Percentiles rank a stretch among this genome's conserved stretches.
phyloP scores from a whole-genome alignment of 2,888 invertebrate species.

The Agriopis marginaria region DNA sequence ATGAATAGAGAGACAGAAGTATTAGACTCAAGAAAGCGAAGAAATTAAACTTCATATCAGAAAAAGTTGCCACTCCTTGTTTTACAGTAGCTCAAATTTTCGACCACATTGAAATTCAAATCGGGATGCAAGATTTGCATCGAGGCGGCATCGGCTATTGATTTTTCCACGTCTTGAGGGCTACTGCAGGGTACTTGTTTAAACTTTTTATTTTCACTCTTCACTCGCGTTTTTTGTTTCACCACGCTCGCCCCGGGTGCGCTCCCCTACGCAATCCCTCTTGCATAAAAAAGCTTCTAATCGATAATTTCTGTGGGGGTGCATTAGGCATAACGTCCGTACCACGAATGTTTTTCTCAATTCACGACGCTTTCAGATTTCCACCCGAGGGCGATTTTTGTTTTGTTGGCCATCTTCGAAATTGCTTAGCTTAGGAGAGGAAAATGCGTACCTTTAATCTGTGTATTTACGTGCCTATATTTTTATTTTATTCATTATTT shows the following conservation, averaged over 20 bases:
- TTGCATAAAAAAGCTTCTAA: slow-evolving; percentile 87
- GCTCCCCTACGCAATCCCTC: slow-evolving; percentile 83
- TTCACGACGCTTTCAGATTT: slow-evolving; percentile 73
- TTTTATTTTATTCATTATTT: slow-evolving; percentile 36
- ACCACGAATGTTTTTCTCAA: slow-evolving; percentile 82
- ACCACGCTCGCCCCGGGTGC: slow-evolving; percentile 74
- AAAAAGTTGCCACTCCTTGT: slow-evolving; percentile 39
- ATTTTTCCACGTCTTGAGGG: slow-evolving; percentile 83
- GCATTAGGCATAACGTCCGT: slow-evolving; percentile 86
- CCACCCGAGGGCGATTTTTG: slow-evolving; percentile 80
- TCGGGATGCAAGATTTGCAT: slow-evolving; percentile 84
- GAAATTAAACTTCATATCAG: slow-evolving; percentile 63
- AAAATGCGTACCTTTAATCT: slow-evolving; percentile 58
- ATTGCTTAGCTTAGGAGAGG: slow-evolving; percentile 59
- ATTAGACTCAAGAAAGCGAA: slow-evolving; percentile 26
- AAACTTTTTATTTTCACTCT: slow-evolving; percentile 86
- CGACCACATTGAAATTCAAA: slow-evolving; percentile 81
- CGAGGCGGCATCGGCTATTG: slow-evolving; percentile 80
- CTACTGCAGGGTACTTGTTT: slow-evolving; percentile 82
- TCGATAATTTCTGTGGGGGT: slow-evolving; percentile 87
- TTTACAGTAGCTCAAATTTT: slow-evolving; percentile 67
- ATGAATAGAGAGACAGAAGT: slow-evolving; percentile 13
- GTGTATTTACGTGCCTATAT: slow-evolving; percentile 51
- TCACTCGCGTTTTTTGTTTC: slow-evolving; percentile 86
- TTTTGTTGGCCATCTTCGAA: slow-evolving; percentile 76